These are phyloP conservation scores for Acromyrmex echinatior DNA, from an alignment of 1,140 invertebrate species.

Conservation along the genomic window DNA sequence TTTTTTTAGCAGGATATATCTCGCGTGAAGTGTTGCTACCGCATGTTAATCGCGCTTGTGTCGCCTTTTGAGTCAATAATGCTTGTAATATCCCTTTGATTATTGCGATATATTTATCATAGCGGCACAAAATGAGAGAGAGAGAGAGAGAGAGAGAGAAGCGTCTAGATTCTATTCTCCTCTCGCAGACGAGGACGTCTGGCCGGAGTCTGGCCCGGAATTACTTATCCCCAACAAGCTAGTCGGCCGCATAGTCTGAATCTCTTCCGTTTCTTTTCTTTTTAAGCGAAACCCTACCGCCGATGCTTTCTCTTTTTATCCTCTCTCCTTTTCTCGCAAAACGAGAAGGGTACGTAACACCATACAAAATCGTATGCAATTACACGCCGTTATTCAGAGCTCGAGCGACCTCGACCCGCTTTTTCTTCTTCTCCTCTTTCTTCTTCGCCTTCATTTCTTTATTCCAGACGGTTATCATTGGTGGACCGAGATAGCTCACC, in stretches of 20 bases:
- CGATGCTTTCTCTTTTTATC: conserved; percentile 18
- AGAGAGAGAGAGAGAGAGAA: too few species aligned
- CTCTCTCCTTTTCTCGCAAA: neutral
- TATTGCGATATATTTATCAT: neutral
- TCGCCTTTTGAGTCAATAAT: neutral
- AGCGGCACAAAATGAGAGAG: neutral
- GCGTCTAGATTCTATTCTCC: neutral
- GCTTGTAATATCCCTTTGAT: neutral
- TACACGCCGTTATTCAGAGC: neutral
- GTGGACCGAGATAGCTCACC: neutral
- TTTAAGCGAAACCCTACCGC: neutral
- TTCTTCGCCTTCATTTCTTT: neutral
- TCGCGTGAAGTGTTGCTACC: neutral
- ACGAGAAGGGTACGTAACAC: conserved; percentile 1
- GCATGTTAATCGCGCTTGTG: neutral
- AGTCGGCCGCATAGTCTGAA: too few species aligned
- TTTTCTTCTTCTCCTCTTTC: conserved; percentile 8
- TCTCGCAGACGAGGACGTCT: neutral
- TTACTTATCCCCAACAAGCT: too few species aligned
- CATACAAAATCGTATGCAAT: conserved; percentile 17
- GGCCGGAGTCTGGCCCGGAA: neutral
- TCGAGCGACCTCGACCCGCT: conserved; percentile 41
- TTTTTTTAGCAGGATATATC: neutral
- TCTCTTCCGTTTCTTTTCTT: neutral
- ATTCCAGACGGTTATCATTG: neutral